Conservation (phyloP, 2,113 vertebrate genomes). For the Odocoileus hemionus region DNA sequence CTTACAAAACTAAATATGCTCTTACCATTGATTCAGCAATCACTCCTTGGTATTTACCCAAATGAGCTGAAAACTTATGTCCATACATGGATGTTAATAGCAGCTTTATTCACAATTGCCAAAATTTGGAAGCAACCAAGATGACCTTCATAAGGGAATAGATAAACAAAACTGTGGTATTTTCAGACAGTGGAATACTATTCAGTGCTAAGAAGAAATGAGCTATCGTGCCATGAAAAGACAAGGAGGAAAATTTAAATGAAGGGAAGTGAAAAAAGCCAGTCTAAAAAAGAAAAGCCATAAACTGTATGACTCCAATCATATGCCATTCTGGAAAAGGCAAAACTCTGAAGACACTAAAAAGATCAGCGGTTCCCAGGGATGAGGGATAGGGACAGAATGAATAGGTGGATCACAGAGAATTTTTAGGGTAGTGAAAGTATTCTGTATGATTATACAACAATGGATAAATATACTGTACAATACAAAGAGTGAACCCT, state of each 20-base stretch:
- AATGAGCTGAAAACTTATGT: background rate
- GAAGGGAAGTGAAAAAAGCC: background rate
- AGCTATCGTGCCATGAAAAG: background rate
- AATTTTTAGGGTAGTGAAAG: background rate
- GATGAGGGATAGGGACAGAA: background rate
- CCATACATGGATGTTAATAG: background rate
- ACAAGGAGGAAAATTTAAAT: background rate
- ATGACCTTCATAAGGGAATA: background rate
- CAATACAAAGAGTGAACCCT: background rate
- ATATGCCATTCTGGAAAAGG: background rate
- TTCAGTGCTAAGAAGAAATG: background rate
- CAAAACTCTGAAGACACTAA: background rate
- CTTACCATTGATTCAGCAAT: background rate
- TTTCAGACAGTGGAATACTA: background rate
- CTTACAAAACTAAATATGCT: background rate
- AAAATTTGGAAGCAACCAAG: background rate
- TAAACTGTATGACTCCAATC: background rate
- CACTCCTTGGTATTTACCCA: background rate
- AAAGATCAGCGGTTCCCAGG: background rate
- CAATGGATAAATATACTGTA: background rate
- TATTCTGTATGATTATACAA: background rate
- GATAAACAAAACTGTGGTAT: background rate
- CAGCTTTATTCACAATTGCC: background rate
- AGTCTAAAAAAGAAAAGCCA: background rate
- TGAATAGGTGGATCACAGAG: background rate